These are phyloP conservation scores for Linnaemya vulpina DNA, from an alignment of 2,888 invertebrate species.

Conservation along the genomic window DNA sequence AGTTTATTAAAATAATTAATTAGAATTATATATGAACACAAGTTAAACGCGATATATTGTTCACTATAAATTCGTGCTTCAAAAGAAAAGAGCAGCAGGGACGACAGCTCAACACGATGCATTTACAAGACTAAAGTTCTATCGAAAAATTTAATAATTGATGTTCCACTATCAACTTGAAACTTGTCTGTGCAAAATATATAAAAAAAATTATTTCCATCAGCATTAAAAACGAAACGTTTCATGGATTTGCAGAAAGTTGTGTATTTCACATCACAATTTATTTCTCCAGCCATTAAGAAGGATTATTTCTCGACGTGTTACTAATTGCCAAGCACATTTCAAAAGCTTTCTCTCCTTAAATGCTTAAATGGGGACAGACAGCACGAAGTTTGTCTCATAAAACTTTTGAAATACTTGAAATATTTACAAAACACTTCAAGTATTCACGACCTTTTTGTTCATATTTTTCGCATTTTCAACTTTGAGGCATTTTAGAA, in stretches of 20 bases:
- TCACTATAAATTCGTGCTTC: too few species aligned
- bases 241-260: neutral
- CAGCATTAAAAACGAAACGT: too few species aligned
- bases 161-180: too few species aligned
- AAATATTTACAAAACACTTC: neutral
- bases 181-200: too few species aligned
- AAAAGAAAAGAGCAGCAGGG: too few species aligned
- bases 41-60: too few species aligned
- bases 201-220: neutral
- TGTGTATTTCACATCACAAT: neutral
- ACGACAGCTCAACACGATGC: too few species aligned
- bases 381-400: neutral
- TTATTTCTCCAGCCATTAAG: neutral
- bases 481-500: constrained; percentile 3
- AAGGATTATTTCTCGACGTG: neutral
- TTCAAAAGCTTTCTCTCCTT: neutral
- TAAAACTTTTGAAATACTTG: neutral
- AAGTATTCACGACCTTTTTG: neutral
- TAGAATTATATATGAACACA: too few species aligned
- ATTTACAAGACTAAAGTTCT: too few species aligned
- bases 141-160: too few species aligned
- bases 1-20: too few species aligned
- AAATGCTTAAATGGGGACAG: neutral
- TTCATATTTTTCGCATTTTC: neutral
- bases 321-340: neutral